A percentile compares a stretch with the other conserved stretches of the same genome.
phyloP scores from a whole-genome alignment of 2,888 invertebrate genomes.

The Andrena fulva region DNA sequence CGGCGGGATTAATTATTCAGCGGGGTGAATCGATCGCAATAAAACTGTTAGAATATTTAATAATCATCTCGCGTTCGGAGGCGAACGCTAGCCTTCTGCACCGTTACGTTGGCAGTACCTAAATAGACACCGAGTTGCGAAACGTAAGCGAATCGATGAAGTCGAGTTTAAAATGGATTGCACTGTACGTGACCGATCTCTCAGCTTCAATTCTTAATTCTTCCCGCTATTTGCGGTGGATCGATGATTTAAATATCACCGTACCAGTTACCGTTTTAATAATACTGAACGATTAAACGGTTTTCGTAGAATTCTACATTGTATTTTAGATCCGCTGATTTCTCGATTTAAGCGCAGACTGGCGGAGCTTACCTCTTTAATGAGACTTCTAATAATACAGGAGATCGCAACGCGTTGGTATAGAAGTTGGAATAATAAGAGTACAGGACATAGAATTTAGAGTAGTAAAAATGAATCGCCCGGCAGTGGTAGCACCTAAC shows the following conservation, averaged over 20 bases:
- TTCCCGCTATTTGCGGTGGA: background rate
- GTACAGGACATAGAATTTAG: too few relatives aligned
- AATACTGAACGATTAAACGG: too few relatives aligned
- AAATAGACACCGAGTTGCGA: slow-evolving; percentile 23
- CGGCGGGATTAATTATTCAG: slow-evolving; percentile 54
- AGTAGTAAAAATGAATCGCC: background rate
- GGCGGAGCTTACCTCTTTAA: too few relatives aligned
- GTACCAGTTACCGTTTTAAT: background rate
- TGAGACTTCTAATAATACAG: too few relatives aligned
- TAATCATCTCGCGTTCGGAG: slow-evolving; percentile 44
- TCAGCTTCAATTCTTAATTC: background rate
- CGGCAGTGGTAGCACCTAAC: background rate
- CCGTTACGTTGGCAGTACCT: slow-evolving; percentile 29
- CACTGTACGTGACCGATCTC: background rate
- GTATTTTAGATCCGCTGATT: too few relatives aligned
- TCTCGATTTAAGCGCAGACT: too few relatives aligned
- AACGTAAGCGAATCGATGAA: slow-evolving; percentile 2
- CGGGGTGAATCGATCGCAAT: slow-evolving; percentile 39
- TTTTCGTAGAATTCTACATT: too few relatives aligned
- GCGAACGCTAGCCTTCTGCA: slow-evolving; percentile 6
- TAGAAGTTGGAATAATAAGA: too few relatives aligned
- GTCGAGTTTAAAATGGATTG: slow-evolving; percentile 11
- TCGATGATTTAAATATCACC: background rate
- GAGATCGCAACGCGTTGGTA: too few relatives aligned
- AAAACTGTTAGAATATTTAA: slow-evolving; percentile 57